A percentile compares a stretch with the other conserved stretches of the same genome.
These are phyloP conservation scores for Sebastes baramenuke DNA, from an alignment of 2,797 vertebrate species.

Conservation along the genomic window DNA sequence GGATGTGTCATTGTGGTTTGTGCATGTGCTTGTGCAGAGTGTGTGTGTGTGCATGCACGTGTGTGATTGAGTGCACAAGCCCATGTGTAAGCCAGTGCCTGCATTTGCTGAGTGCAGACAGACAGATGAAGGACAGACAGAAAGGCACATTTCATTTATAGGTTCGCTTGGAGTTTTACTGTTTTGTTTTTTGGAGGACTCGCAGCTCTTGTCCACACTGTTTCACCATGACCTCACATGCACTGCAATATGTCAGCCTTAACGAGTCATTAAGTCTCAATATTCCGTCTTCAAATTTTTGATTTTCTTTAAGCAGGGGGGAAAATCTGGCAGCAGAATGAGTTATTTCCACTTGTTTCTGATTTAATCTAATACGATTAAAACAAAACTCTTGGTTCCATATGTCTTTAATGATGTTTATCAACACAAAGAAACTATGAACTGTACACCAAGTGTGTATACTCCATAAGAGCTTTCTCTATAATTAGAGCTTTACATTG, in stretches of 20 bases:
- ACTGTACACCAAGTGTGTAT: neutral
- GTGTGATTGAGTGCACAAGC: neutral
- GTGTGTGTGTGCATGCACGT: neutral
- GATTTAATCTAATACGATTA: neutral
- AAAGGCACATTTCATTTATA: constrained; percentile 63
- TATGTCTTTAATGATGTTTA: neutral
- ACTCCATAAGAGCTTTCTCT: constrained; percentile 1
- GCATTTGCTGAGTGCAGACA: constrained; percentile 43
- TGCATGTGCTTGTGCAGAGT: constrained; percentile 1
- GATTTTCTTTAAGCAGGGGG: constrained; percentile 4
- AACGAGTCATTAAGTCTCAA: constrained; percentile 16
- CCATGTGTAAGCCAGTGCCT: constrained; percentile 24
- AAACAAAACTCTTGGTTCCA: neutral
- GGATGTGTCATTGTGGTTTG: constrained; percentile 64
- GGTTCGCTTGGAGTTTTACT: constrained; percentile 63
- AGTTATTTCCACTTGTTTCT: constrained; percentile 8
- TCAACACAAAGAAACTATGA: neutral
- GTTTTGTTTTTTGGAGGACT: constrained; percentile 75
- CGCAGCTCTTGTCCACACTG: constrained; percentile 26
- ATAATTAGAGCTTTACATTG: constrained; percentile 32
- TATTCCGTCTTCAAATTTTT: constrained; percentile 6
- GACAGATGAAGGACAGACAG: constrained; percentile 54
- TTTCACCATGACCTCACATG: constrained; percentile 63
- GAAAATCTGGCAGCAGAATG: neutral
- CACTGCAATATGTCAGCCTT: constrained; percentile 28